A percentile compares a stretch with the other conserved stretches of the same genome.
These are phyloP conservation scores for Agonopterix subpropinquella DNA, from an alignment of 2,888 invertebrate species.

Conservation along the genomic window DNA sequence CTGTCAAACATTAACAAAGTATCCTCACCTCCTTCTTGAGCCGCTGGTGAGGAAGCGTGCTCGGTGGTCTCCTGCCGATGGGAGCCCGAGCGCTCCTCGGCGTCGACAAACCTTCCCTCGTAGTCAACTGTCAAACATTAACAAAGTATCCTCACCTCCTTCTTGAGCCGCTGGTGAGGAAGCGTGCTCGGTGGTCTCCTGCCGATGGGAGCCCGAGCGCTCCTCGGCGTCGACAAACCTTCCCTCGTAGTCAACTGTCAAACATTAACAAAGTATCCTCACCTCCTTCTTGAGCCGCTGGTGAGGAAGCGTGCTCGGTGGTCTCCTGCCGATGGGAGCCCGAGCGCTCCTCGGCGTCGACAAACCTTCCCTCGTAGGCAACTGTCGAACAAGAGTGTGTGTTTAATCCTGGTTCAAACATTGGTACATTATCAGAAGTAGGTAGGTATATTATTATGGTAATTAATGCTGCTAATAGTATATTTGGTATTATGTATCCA, in stretches of 20 bases:
- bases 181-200: constrained; percentile 59
- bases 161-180: constrained; percentile 62
- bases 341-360: constrained; percentile 67
- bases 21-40: constrained; percentile 55
- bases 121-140: constrained; percentile 45
- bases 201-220: constrained; percentile 61
- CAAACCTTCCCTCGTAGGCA: constrained; percentile 62
- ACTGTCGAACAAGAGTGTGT: constrained; percentile 30
- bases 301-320: constrained; percentile 63
- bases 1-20: not conserved
- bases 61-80: constrained; percentile 52
- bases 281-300: constrained; percentile 67
- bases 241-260: constrained; percentile 62
- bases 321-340: constrained; percentile 59
- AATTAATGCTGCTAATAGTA: too few relatives aligned
- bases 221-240: constrained; percentile 62
- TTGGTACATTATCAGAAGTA: too few relatives aligned
- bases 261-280: constrained; percentile 14
- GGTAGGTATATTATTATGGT: too few relatives aligned
- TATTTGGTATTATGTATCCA: too few relatives aligned
- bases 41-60: constrained; percentile 66
- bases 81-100: constrained; percentile 69
- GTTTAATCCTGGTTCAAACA: too few relatives aligned
- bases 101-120: constrained; percentile 61
- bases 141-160: constrained; percentile 38